These are phyloP conservation scores for Prionace glauca DNA, from an alignment of 2,797 vertebrate genomes.

Conservation along the genomic window DNA sequence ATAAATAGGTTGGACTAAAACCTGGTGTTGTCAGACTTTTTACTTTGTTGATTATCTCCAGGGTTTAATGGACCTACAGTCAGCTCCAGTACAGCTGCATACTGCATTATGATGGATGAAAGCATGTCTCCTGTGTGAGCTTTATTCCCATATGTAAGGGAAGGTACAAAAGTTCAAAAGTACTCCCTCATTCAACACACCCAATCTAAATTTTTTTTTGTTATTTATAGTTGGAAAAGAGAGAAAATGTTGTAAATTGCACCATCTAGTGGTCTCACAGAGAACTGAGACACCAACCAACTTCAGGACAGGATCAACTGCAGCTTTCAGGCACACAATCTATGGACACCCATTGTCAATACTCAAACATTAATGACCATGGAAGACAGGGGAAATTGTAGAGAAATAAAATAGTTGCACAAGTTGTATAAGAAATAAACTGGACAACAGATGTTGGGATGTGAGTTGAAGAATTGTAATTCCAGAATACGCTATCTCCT, in stretches of 20 bases:
- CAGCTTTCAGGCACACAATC: neutral
- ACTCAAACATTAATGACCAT: neutral
- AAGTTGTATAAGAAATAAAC: neutral
- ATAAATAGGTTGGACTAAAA: no score
- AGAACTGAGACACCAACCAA: neutral
- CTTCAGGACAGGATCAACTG: neutral
- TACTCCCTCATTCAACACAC: neutral
- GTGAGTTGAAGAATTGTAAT: neutral
- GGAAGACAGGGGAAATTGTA: neutral
- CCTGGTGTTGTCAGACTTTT: no score
- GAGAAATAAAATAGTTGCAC: neutral
- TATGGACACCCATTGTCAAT: neutral
- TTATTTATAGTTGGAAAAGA: neutral
- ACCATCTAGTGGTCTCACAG: neutral
- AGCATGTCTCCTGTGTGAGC: neutral
- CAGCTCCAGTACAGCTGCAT: neutral
- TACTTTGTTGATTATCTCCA: neutral
- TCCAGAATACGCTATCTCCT: neutral
- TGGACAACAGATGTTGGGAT: neutral
- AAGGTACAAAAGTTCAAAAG: neutral
- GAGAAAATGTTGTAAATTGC: neutral
- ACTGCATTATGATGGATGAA: neutral
- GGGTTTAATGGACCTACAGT: neutral
- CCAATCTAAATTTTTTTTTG: neutral
- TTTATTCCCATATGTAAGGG: neutral